These are phyloP conservation scores for Apis cerana DNA, from an alignment of 1,140 invertebrate species.

Conservation along the genomic window DNA sequence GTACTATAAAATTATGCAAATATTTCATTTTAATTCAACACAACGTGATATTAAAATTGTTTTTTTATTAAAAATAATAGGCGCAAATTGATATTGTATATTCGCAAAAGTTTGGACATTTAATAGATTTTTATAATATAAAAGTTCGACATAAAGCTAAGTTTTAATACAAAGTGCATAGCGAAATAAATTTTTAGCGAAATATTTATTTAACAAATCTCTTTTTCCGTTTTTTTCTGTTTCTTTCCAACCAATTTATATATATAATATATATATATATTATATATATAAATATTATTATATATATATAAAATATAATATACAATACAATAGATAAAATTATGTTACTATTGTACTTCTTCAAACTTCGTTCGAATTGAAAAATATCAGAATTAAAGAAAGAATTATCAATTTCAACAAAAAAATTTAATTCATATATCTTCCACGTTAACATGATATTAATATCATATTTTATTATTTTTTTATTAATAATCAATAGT, in stretches of 20 bases:
- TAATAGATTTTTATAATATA: not conserved
- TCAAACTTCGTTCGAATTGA: constrained; percentile 37
- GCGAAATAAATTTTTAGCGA: constrained; percentile 43
- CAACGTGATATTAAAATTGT: not conserved
- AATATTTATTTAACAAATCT: not conserved
- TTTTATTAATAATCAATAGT: not conserved
- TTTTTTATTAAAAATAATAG: not conserved
- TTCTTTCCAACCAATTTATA: constrained; percentile 44
- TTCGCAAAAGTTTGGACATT: too few species aligned
- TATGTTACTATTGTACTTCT: constrained; percentile 22
- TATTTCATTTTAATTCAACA: not conserved
- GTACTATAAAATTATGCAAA: not conserved
- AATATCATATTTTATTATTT: constrained; percentile 9
- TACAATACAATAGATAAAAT: too few species aligned
- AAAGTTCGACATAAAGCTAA: not conserved
- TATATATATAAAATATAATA: too few species aligned
- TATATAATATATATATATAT: too few species aligned
- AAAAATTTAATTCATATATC: constrained; percentile 15
- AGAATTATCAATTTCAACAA: constrained; percentile 44
- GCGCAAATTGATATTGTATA: not conserved
- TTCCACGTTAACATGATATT: not conserved
- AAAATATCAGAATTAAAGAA: constrained; percentile 49
- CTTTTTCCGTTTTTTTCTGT: constrained; percentile 30
- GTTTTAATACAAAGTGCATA: constrained; percentile 14
- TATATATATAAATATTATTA: too few species aligned